Evolutionary conservation across 2,797 vertebrate genomes (phyloP).

Genomic region (Melopsittacus undulatus): DNA sequence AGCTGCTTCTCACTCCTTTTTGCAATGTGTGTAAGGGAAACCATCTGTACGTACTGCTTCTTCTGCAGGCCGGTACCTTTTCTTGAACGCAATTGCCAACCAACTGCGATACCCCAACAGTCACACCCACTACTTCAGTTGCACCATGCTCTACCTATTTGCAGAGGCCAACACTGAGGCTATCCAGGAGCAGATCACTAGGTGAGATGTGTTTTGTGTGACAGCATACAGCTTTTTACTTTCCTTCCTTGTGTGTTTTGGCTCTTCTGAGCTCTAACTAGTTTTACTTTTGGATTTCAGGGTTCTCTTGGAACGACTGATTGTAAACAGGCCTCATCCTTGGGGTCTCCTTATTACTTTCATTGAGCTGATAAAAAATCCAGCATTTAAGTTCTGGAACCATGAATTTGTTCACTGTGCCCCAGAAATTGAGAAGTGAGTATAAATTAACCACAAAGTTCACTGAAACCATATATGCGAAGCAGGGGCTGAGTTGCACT

Average conservation of each 20-base stretch:
- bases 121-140: constrained; percentile 99
- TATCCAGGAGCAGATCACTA: constrained; percentile 99
- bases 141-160: constrained; percentile 98
- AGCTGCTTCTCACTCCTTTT: neutral
- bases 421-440: constrained; percentile 99
- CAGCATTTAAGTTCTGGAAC: constrained; percentile 99
- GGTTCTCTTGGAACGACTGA: constrained; percentile 96
- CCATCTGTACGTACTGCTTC: neutral
- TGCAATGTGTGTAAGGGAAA: neutral
- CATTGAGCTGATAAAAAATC: constrained; percentile 99
- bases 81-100: constrained; percentile 98
- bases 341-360: constrained; percentile 99
- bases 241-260: neutral
- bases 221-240: neutral
- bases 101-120: constrained; percentile 99
- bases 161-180: constrained; percentile 98
- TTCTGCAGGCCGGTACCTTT: constrained; percentile 92
- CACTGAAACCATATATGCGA: rapidly evolving
- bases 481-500: neutral
- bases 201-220: constrained; percentile 74
- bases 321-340: constrained; percentile 98
- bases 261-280: neutral
- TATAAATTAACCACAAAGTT: neutral
- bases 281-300: constrained; percentile 66
- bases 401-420: constrained; percentile 99